Percentiles rank a stretch among this genome's conserved stretches.
Evolutionary conservation across 2,113 vertebrate species (phyloP).

Genomic region (Amphiprion ocellaris): DNA sequence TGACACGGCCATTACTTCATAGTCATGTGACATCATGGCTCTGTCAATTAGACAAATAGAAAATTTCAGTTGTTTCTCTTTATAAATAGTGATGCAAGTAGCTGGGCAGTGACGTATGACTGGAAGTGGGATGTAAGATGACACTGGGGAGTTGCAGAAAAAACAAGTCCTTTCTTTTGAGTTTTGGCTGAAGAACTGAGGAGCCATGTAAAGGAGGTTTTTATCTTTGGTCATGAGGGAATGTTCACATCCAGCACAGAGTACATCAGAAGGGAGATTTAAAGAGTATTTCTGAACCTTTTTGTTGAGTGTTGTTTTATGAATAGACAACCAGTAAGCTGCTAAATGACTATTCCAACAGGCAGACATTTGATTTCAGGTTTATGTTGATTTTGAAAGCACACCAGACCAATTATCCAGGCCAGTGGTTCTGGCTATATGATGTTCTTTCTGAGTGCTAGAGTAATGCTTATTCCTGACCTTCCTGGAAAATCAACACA

Average conservation of each 20-base stretch:
- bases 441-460: conserved; percentile 48
- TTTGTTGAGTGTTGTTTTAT: conserved; percentile 26
- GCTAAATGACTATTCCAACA: conserved; percentile 50
- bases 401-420: conserved; percentile 17
- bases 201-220: conserved; percentile 43
- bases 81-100: conserved; percentile 14
- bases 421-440: conserved; percentile 43
- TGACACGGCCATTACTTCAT: conserved; percentile 41
- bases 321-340: conserved; percentile 41
- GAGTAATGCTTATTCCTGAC: conserved; percentile 58
- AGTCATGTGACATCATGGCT: conserved; percentile 37
- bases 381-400: conserved; percentile 58
- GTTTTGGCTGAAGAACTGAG: conserved; percentile 67
- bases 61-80: conserved; percentile 20
- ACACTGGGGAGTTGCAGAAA: conserved; percentile 12
- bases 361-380: conserved; percentile 53
- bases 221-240: conserved; percentile 53
- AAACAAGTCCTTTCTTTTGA: conserved; percentile 32
- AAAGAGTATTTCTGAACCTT: conserved; percentile 46
- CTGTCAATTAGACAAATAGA: conserved; percentile 48
- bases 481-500: conserved; percentile 63
- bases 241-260: conserved; percentile 30
- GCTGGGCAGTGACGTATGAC: conserved; percentile 32
- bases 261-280: conserved; percentile 45
- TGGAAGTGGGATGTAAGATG: conserved; percentile 34